phyloP scores from a whole-genome alignment of 2,113 vertebrate genomes.

The Myotis lucifugus region DNA sequence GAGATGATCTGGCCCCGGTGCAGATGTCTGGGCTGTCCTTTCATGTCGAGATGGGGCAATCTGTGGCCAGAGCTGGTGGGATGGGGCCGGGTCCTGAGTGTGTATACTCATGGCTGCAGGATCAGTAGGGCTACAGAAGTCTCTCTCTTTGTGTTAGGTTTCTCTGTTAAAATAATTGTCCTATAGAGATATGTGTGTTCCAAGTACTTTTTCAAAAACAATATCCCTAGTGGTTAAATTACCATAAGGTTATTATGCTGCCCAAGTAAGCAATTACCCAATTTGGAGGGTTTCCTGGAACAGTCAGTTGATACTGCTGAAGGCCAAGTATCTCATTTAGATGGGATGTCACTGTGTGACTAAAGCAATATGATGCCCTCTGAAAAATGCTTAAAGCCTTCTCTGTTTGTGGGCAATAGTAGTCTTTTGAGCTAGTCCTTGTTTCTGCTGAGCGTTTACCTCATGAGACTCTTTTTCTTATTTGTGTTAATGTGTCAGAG shows the following conservation, averaged over 20 bases:
- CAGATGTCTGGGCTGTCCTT: neutral
- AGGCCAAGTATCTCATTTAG: constrained; percentile 64
- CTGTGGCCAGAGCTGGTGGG: neutral
- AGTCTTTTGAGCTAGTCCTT: constrained; percentile 23
- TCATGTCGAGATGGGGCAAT: neutral
- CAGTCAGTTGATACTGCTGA: constrained; percentile 64
- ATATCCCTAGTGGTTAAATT: constrained; percentile 60
- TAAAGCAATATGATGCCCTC: constrained; percentile 50
- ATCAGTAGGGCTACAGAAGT: neutral
- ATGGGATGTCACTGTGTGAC: constrained; percentile 54
- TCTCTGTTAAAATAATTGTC: constrained; percentile 29
- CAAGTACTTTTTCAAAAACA: constrained; percentile 51
- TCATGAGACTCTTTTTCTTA: constrained; percentile 35
- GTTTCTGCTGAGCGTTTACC: constrained; percentile 26
- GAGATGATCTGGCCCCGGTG: constrained; percentile 1
- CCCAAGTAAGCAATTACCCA: constrained; percentile 68
- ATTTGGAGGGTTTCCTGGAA: constrained; percentile 75
- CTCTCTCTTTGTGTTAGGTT: neutral
- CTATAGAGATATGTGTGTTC: constrained; percentile 21
- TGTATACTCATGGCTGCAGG: neutral
- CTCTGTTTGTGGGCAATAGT: constrained; percentile 52
- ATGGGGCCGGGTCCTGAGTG: neutral
- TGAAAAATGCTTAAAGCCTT: constrained; percentile 37
- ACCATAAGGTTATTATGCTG: constrained; percentile 52
- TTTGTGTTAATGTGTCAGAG: constrained; percentile 60